Conservation (phyloP, 2,888 invertebrate species). For the Apodemia zela region DNA sequence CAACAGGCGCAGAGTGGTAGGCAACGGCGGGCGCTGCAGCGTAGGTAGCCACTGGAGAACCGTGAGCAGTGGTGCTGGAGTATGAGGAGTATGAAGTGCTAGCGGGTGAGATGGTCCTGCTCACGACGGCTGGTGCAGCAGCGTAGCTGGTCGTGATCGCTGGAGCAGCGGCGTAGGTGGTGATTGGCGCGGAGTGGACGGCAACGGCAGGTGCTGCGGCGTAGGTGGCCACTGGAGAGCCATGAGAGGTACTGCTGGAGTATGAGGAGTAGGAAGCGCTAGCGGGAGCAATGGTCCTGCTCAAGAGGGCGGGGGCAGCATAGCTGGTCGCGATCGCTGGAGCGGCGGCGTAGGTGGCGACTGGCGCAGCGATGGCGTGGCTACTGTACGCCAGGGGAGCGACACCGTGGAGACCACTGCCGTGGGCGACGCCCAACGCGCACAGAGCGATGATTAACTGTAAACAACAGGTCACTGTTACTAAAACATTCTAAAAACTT, state of each 20-base stretch:
- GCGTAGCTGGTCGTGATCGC: conserved; percentile 34
- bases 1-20: not conserved
- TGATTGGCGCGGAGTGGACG: conserved; percentile 41
- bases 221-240: conserved; percentile 49
- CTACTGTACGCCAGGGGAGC: conserved; percentile 71
- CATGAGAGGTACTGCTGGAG: conserved; percentile 39
- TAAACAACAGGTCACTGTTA: not conserved
- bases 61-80: conserved; percentile 36
- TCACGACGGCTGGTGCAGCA: conserved; percentile 49
- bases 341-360: conserved; percentile 41
- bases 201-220: conserved; percentile 45
- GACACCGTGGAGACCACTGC: conserved; percentile 72
- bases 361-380: conserved; percentile 41
- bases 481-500: too few species aligned
- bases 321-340: conserved; percentile 32
- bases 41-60: conserved; percentile 26
- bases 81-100: conserved; percentile 38
- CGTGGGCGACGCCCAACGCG: conserved; percentile 79
- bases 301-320: conserved; percentile 34
- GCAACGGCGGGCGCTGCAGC: too few species aligned
- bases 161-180: conserved; percentile 28
- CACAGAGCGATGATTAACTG: conserved; percentile 80
- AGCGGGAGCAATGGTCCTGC: conserved; percentile 40
- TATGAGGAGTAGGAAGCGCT: conserved; percentile 34
- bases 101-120: conserved; percentile 28